Evolutionary conservation across 2,797 vertebrate species (phyloP).

Genomic region (Leucoraja ocellata): DNA sequence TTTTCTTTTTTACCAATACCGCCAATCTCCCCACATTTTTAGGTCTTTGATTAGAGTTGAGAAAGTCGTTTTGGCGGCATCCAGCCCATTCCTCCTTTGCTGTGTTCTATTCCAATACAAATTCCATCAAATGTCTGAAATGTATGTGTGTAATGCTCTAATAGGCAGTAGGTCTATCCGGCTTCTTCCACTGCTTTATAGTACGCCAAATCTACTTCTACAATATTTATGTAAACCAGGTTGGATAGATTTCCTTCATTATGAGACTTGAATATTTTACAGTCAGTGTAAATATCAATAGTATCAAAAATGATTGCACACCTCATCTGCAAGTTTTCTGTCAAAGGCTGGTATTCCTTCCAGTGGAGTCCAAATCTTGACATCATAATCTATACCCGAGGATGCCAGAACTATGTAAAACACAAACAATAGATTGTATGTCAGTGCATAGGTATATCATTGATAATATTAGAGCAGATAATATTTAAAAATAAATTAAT

Average conservation of each 20-base stretch:
- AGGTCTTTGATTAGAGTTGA: not conserved
- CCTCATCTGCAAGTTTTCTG: conserved; percentile 88
- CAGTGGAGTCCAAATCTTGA: conserved; percentile 95
- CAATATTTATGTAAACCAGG: not conserved
- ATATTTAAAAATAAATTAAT: not conserved
- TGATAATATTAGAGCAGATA: not conserved
- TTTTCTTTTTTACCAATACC: no score
- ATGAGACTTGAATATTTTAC: not conserved
- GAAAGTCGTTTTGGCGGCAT: not conserved
- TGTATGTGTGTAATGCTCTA: not conserved
- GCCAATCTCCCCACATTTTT: not conserved
- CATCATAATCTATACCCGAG: conserved; percentile 96
- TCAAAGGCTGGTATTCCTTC: conserved; percentile 86
- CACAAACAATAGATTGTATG: not conserved
- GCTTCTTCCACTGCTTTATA: not conserved
- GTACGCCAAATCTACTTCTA: not conserved
- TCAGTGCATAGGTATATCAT: not conserved
- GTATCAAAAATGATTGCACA: conserved; percentile 50
- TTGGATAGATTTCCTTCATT: not conserved
- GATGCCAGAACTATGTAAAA: conserved; percentile 82
- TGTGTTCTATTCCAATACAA: not conserved
- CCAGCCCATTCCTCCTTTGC: not conserved
- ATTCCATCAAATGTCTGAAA: not conserved
- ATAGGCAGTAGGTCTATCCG: not conserved
- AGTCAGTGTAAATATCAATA: not conserved